Evolutionary conservation across 1,140 invertebrate species (phyloP).

Genomic region (Oppia nitens): DNA sequence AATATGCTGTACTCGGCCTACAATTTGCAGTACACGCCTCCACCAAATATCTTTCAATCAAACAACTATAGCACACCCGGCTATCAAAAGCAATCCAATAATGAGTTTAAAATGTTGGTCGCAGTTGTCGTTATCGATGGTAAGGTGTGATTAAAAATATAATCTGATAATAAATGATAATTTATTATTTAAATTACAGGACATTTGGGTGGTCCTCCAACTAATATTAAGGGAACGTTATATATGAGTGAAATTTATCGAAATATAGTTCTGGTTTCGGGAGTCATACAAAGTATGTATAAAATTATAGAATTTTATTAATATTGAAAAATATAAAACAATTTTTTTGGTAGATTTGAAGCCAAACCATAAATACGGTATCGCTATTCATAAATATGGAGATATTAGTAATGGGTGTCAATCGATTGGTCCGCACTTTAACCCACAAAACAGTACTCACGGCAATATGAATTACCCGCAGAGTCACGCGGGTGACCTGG

Average conservation of each 20-base stretch:
- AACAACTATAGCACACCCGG: neutral
- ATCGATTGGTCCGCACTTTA: slow-evolving; percentile 87
- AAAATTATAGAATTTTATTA: neutral
- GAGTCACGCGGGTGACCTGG: slow-evolving; percentile 74
- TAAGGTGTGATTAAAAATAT: too few species aligned
- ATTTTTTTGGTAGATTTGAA: neutral
- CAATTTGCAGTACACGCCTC: neutral
- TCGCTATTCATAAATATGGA: slow-evolving; percentile 93
- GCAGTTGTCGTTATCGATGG: neutral
- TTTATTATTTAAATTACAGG: too few species aligned
- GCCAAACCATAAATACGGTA: slow-evolving; percentile 47
- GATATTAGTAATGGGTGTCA: slow-evolving; percentile 91
- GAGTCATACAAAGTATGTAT: slow-evolving; percentile 4
- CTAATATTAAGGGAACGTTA: neutral
- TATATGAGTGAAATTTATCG: slow-evolving; percentile 8
- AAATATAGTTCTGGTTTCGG: neutral
- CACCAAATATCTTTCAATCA: neutral
- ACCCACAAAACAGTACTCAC: slow-evolving; percentile 44
- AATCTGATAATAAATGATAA: too few species aligned
- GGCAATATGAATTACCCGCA: neutral
- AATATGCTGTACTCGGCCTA: neutral
- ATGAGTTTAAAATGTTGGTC: neutral
- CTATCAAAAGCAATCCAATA: too few species aligned
- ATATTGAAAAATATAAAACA: neutral
- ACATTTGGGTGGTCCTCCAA: neutral